Evolutionary conservation across 2,113 vertebrate genomes (phyloP), one percentile per base, ranked within the genome.

Genomic region (Apeltes quadracus): DNA sequence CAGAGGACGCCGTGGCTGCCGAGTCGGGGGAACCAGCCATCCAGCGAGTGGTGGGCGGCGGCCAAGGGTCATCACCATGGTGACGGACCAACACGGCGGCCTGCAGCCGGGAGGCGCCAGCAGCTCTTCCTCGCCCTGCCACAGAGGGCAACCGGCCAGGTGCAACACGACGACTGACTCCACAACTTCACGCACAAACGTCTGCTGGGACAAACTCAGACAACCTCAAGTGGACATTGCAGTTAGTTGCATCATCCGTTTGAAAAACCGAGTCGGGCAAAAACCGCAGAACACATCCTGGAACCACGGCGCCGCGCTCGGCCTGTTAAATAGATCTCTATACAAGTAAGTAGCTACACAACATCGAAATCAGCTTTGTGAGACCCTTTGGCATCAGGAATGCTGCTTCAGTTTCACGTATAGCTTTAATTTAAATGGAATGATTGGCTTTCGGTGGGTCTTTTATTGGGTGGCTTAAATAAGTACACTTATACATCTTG

Each of bases 11-110:
- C 0, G n/a, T 32, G 55, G 85, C 87, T 20, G 84, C 87, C 22
- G 81, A 85, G 64, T 62, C 87, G 0, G 76, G 87, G 18, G 75
- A 84, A 2, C 65, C 84, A 23, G 88, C 91, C 39, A 27, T 93
- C 9, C 92, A 89, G 58, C 90, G 89, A 53, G 79, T 84, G 32
- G 83, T 93, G 16, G 89, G 92, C 25, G 78, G 87, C 3, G 81
- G 91, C 53, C 94, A 93, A 92, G 87, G 23, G 90, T 96, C 74
- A 92, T 95, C 48, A 85, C 95, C 69, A 93, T 95, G 36, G 92
- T 94, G 23, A 94, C 93, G 0, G 93, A 93, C 34, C 89, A 93
- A 61, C 88, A 94, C 48, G 82, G 90, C 51, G 83, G 72, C 61
- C 81, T 93, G 55, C 93, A 92, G 18, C 69, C 89, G 3, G 82